Percentiles rank a stretch among this genome's conserved stretches.
These are phyloP conservation scores for Argyra leucocephala DNA, from an alignment of 2,888 invertebrate genomes.

Conservation along the genomic window DNA sequence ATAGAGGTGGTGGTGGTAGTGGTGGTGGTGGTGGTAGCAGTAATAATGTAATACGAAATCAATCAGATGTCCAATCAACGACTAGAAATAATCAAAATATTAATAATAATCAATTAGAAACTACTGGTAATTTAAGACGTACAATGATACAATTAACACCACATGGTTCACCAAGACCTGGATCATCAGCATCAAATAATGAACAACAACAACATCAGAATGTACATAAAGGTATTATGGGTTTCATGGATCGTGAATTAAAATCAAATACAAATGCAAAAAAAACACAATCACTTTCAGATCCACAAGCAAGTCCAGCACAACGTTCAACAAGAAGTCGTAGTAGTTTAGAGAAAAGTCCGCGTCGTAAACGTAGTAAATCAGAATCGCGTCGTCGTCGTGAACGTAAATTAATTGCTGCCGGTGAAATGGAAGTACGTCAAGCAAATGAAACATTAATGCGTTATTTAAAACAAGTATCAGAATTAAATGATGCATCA, in stretches of 20 bases:
- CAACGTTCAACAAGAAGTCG: constrained; percentile 42
- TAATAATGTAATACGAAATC: background rate
- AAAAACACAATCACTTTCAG: constrained; percentile 41
- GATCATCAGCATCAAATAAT: constrained; percentile 19
- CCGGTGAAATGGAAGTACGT: constrained; percentile 43
- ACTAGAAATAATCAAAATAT: constrained; percentile 23
- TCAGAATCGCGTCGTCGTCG: constrained; percentile 42
- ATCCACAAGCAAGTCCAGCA: constrained; percentile 43
- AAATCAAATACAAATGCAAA: constrained; percentile 30
- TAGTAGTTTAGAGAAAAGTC: constrained; percentile 43
- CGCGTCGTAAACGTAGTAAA: constrained; percentile 43
- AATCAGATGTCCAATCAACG: constrained; percentile 11
- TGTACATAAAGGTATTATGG: constrained; percentile 41
- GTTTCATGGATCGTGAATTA: constrained; percentile 42
- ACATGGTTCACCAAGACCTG: constrained; percentile 11
- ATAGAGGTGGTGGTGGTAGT: background rate
- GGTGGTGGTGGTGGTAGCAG: background rate
- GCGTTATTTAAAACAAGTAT: constrained; percentile 43
- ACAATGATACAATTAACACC: constrained; percentile 28
- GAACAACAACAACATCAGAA: constrained; percentile 34
- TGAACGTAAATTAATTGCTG: constrained; percentile 42
- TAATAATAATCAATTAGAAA: constrained; percentile 21
- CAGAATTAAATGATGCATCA: constrained; percentile 44
- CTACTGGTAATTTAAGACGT: constrained; percentile 34
- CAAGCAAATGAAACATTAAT: constrained; percentile 44